Conservation (phyloP, 2,888 invertebrate genomes). For the Meloe dianella region DNA sequence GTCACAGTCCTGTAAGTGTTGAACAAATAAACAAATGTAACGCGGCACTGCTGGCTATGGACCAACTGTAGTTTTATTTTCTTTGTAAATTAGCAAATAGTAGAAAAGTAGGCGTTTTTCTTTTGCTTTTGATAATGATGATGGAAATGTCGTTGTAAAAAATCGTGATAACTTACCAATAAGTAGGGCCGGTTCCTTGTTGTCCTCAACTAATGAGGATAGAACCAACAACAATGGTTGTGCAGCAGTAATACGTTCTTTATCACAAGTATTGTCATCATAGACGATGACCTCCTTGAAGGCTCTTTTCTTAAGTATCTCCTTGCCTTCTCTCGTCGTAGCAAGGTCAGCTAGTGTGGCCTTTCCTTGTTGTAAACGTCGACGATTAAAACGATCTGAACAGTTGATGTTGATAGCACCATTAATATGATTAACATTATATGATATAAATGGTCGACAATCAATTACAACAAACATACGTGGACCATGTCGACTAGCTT, state of each 20-base stretch:
- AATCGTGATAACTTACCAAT: constrained; percentile 67
- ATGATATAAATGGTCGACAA: constrained; percentile 73
- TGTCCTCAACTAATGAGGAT: constrained; percentile 70
- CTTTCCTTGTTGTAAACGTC: constrained; percentile 70
- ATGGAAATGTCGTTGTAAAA: constrained; percentile 11
- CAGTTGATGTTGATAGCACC: constrained; percentile 76
- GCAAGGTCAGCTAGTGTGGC: constrained; percentile 71
- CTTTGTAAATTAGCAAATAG: constrained; percentile 2
- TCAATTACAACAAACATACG: constrained; percentile 65
- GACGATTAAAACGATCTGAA: constrained; percentile 71
- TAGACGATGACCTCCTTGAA: constrained; percentile 72
- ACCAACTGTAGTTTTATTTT: constrained; percentile 16
- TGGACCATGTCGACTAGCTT: constrained; percentile 47
- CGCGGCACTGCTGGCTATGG: constrained; percentile 23
- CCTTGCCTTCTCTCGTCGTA: constrained; percentile 69
- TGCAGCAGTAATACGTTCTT: constrained; percentile 64
- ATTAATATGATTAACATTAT: constrained; percentile 71
- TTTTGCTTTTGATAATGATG: no score
- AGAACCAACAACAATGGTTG: constrained; percentile 71
- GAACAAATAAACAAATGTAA: constrained; percentile 35
- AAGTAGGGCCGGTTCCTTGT: constrained; percentile 69
- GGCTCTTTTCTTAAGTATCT: constrained; percentile 63
- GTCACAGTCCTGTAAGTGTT: constrained; percentile 35
- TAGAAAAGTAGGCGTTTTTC: no score
- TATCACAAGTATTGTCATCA: constrained; percentile 70